Conservation (phyloP, 2,888 invertebrate species). For the Schrankia costaestrigalis region DNA sequence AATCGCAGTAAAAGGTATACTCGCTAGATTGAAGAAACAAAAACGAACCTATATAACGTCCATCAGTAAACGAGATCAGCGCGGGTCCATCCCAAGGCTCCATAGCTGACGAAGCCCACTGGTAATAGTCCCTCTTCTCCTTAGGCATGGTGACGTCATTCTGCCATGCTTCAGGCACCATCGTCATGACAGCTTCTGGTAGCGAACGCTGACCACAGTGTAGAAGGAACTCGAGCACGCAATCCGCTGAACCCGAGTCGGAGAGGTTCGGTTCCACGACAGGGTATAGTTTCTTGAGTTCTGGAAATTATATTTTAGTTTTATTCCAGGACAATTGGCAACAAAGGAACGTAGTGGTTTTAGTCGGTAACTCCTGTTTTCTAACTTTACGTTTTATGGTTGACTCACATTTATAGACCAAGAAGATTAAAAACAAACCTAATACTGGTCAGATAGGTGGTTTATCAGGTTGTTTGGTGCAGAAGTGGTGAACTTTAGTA, state of each 20-base stretch:
- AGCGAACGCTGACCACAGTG: conserved; percentile 94
- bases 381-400: too few relatives aligned
- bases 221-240: conserved; percentile 97
- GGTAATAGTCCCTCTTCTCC: conserved; percentile 97
- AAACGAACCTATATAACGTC: conserved; percentile 92
- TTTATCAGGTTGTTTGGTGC: too few relatives aligned
- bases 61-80: conserved; percentile 97
- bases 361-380: too few relatives aligned
- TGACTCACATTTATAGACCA: too few relatives aligned
- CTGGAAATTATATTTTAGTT: conserved; percentile 28
- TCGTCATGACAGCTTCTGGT: conserved; percentile 99
- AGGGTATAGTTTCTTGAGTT: conserved; percentile 94
- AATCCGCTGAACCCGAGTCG: conserved; percentile 98
- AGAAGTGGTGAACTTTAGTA: too few relatives aligned
- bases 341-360: too few relatives aligned
- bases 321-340: neutral
- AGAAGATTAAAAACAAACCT: too few relatives aligned
- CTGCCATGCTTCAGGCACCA: conserved; percentile 99
- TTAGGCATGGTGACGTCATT: conserved; percentile 95
- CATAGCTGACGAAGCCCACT: conserved; percentile 98
- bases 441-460: too few relatives aligned
- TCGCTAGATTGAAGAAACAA: too few relatives aligned
- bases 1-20: too few relatives aligned
- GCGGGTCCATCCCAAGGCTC: conserved; percentile 99
- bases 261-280: conserved; percentile 98